Conservation (phyloP, 2,888 invertebrate genomes). For the Campoplex nolae region DNA sequence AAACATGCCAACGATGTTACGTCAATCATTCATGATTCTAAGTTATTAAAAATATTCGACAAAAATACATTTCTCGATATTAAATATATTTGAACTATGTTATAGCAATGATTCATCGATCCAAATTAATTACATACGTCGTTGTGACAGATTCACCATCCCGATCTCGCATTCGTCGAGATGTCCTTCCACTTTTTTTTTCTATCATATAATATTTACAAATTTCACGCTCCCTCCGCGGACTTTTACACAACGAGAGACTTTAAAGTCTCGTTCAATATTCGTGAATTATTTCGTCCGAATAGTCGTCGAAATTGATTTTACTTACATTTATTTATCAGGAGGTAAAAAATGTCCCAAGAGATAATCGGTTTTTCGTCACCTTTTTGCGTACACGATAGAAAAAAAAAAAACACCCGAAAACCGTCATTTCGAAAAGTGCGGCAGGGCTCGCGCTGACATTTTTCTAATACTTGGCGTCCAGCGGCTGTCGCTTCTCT, state of each 20-base stretch:
- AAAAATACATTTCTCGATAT: conserved; percentile 62
- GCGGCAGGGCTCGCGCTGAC: too few relatives aligned
- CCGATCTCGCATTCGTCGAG: neutral
- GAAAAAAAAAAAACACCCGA: too few relatives aligned
- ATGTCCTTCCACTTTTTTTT: neutral
- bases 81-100: conserved; percentile 22
- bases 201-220: conserved; percentile 6
- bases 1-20: conserved; percentile 15
- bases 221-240: neutral
- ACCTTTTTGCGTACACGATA: neutral
- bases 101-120: conserved; percentile 30
- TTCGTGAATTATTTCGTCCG: neutral
- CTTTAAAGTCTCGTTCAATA: neutral
- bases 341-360: too few relatives aligned
- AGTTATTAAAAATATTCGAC: conserved; percentile 54
- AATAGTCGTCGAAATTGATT: neutral
- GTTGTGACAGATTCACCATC: neutral
- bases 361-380: neutral
- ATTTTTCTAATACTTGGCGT: neutral
- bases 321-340: too few relatives aligned
- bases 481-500: too few relatives aligned
- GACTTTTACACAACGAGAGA: too few relatives aligned
- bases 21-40: neutral
- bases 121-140: neutral
- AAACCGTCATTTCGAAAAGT: too few relatives aligned